Evolutionary conservation across 2,888 invertebrate genomes (phyloP), one percentile per base, ranked within the genome.

Genomic region (Stenotaenia linearis): DNA sequence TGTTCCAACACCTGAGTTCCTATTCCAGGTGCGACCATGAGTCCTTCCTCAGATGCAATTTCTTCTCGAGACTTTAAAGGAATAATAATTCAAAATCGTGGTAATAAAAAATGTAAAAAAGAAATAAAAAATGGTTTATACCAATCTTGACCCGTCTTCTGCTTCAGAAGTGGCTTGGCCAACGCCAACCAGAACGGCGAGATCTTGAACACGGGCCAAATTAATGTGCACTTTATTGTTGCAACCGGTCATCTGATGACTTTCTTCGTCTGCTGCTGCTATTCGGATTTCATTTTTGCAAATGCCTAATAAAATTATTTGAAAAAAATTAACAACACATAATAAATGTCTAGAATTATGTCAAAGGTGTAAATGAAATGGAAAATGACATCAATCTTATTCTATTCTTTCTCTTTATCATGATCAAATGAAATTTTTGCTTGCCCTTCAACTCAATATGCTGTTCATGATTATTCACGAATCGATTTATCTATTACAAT

Each of bases 201-300:
- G 83, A 80, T 86, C 85, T 78, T 84, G 84, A 61, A 85, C 83
- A 76, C 83, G 83, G 77, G 86, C 86, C 80, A 83, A 84, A 82
- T 86, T 86, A 74, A 87, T 84, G 82, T 87, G 86, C 81, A 86
- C 81, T 94, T 69, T 78, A 12, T 37, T 79, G 18, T 37, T 61
- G 12, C 45, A 45, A 45, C 45, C 12, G 45, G 45, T 45, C 45
- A 45, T 45, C 45, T 45, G 45, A 45, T 15, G 12, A 18, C n/a
- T 12, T n/a, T n/a, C n/a, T n/a, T n/a, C n/a, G n/a, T n/a, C n/a
- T n/a, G n/a, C 18, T 45, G 5, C 12, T 45, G 3, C 15, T 45
- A 45, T 45, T 45, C 18, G 9, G 32, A 32, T 45, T 45, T 45
- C 45, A 45, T 45, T 18, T 45, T 45, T 4, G 32, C 32, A 32